Evolutionary conservation across 2,113 vertebrate species (phyloP).

Genomic region (Alexandromys fortis): DNA sequence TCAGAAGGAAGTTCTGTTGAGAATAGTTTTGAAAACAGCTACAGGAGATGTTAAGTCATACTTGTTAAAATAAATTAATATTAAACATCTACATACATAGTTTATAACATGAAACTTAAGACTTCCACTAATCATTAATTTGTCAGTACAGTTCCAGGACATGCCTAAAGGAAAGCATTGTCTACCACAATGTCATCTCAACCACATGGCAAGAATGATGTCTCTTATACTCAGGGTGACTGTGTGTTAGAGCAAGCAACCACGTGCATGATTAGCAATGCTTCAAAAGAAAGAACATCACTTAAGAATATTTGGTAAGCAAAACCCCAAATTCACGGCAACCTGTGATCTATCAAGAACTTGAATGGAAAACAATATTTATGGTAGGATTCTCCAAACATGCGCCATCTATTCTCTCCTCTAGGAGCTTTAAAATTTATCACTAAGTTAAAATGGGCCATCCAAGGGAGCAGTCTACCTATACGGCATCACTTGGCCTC

Average conservation of each 20-base stretch:
- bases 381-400: not conserved
- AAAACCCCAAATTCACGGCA: not conserved
- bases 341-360: not conserved
- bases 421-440: conserved; percentile 20
- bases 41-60: not conserved
- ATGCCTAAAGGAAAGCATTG: not conserved
- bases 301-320: not conserved
- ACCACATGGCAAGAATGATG: not conserved
- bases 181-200: not conserved
- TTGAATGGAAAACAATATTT: conserved; percentile 14
- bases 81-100: not conserved
- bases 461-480: not conserved
- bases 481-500: not conserved
- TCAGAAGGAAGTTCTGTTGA: not conserved
- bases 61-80: not conserved
- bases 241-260: not conserved
- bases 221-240: not conserved
- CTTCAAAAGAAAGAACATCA: not conserved
- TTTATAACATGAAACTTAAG: not conserved
- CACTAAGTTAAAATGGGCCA: not conserved
- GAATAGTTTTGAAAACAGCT: not conserved
- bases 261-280: not conserved
- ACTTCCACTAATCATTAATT: not conserved
- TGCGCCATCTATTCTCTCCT: not conserved
- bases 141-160: not conserved